Percentiles rank a stretch among this genome's conserved stretches.
Conservation (phyloP, 2,888 invertebrate genomes). For the Platycnemis pennipes region DNA sequence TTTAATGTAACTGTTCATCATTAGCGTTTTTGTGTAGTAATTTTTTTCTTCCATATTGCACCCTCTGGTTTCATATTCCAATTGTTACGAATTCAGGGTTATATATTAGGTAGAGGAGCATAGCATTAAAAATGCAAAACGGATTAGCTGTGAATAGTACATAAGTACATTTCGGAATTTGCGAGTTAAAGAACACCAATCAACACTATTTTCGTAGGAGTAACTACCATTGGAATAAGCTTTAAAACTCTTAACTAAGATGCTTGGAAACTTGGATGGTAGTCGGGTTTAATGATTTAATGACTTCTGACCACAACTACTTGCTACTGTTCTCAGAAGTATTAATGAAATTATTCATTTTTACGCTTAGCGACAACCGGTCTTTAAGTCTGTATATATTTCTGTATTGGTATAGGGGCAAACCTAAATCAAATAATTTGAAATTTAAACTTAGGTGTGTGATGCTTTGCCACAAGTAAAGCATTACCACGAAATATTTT, state of each 20-base stretch:
- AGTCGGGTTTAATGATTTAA: not conserved
- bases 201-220: conserved; percentile 19
- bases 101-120: not conserved
- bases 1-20: not conserved
- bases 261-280: conserved; percentile 24
- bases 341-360: not conserved
- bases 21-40: not conserved
- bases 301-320: not conserved
- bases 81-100: not conserved
- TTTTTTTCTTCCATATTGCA: not conserved
- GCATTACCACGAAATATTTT: not conserved
- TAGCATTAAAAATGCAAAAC: conserved; percentile 11
- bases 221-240: not conserved
- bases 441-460: not conserved
- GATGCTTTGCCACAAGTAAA: not conserved
- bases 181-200: not conserved
- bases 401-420: not conserved
- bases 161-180: not conserved
- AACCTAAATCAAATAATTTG: not conserved
- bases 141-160: conserved; percentile 20
- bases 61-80: not conserved
- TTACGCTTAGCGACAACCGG: not conserved
- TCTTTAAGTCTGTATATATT: not conserved
- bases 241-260: not conserved
- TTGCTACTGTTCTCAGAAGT: not conserved